A percentile compares a stretch with the other conserved stretches of the same genome.
These are phyloP conservation scores for Taeniopygia guttata DNA, from an alignment of 2,797 vertebrate species.

Conservation along the genomic window DNA sequence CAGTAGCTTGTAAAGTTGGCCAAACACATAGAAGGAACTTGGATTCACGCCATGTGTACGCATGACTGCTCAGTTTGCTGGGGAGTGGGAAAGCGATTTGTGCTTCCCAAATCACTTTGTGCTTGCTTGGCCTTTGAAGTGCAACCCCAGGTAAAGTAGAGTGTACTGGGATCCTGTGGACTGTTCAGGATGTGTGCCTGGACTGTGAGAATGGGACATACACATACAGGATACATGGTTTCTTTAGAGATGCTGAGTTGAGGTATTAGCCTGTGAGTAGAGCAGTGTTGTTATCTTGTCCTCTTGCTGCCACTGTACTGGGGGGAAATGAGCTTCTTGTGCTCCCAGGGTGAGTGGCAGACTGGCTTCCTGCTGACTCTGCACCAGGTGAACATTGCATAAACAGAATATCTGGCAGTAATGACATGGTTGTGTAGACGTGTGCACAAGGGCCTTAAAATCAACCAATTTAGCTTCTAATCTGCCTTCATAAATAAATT, in stretches of 20 bases:
- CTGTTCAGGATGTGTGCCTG: neutral
- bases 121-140: neutral
- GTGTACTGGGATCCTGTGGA: rapidly evolving
- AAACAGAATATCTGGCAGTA: neutral
- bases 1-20: neutral
- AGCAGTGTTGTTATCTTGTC: neutral
- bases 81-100: neutral
- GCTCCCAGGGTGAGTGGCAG: neutral
- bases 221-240: rapidly evolving
- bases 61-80: neutral
- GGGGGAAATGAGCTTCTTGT: neutral
- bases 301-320: neutral
- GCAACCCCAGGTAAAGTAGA: rapidly evolving
- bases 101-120: neutral
- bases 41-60: neutral
- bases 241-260: neutral
- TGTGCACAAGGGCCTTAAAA: neutral
- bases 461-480: neutral
- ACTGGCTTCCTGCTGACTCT: neutral
- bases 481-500: constrained; percentile 64
- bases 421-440: neutral
- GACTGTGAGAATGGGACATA: neutral
- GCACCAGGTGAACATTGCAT: neutral
- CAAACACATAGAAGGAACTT: neutral
- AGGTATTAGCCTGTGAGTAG: neutral